phyloP scores from a whole-genome alignment of 1,140 invertebrate species.

The Carcinoscorpius rotundicauda region DNA sequence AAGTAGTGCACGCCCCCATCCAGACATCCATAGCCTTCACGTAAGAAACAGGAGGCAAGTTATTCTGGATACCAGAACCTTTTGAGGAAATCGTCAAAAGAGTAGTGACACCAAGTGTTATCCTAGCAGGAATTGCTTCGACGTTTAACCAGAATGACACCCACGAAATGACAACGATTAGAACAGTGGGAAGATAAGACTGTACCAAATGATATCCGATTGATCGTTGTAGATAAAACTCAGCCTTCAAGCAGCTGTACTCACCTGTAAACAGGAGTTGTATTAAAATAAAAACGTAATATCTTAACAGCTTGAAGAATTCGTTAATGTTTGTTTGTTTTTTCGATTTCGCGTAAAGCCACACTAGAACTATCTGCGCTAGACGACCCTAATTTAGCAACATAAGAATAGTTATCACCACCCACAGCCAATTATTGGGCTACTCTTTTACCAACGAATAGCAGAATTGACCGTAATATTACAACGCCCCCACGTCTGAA shows the following conservation, averaged over 20 bases:
- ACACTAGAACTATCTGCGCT: no score
- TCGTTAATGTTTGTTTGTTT: background rate
- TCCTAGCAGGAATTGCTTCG: conserved; percentile 47
- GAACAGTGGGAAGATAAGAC: conserved; percentile 47
- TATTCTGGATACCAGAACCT: conserved; percentile 38
- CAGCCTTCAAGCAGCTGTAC: conserved; percentile 46
- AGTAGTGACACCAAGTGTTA: conserved; percentile 47
- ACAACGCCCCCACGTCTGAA: no score
- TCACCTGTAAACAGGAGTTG: conserved; percentile 35
- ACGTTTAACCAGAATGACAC: conserved; percentile 52
- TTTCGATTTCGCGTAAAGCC: no score
- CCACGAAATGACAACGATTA: conserved; percentile 54
- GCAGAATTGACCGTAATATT: no score
- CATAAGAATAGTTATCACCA: no score
- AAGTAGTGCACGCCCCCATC: conserved; percentile 35
- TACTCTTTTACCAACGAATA: no score
- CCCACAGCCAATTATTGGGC: no score
- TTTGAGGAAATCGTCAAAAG: conserved; percentile 43
- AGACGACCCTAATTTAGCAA: no score
- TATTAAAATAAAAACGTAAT: no score
- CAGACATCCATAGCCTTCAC: conserved; percentile 29
- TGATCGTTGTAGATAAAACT: conserved; percentile 43
- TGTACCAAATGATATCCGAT: conserved; percentile 50
- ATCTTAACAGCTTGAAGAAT: background rate
- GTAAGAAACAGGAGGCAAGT: conserved; percentile 38